These are phyloP conservation scores for Sitta europaea DNA, from an alignment of 2,113 vertebrate species.

Conservation along the genomic window DNA sequence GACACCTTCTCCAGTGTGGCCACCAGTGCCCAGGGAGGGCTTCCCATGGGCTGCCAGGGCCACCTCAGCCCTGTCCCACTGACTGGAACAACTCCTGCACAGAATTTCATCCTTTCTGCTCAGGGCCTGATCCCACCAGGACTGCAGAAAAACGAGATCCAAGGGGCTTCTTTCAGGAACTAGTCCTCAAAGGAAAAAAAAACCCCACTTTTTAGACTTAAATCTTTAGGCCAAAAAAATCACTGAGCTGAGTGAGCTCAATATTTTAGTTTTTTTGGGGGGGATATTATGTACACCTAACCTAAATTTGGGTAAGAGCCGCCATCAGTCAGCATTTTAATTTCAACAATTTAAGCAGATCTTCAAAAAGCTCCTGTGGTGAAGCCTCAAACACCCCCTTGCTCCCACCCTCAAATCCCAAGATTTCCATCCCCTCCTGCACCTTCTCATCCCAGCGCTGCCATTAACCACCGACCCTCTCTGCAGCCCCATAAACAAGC, in stretches of 20 bases:
- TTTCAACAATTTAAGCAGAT: background rate
- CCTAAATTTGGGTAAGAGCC: background rate
- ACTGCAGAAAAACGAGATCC: background rate
- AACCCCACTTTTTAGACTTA: background rate
- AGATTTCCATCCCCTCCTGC: background rate
- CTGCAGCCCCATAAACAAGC: constrained; percentile 67
- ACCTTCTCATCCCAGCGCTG: constrained; percentile 52
- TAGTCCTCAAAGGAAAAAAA: too few species aligned
- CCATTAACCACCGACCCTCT: constrained; percentile 70
- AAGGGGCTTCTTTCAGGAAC: background rate
- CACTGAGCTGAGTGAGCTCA: background rate
- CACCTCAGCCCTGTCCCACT: background rate
- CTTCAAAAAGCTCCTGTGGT: background rate
- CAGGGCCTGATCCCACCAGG: background rate
- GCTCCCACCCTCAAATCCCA: background rate
- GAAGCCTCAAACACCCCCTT: background rate
- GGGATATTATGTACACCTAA: fast-evolving
- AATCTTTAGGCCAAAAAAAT: background rate
- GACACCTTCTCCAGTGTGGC: too few species aligned
- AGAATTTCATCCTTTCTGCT: background rate
- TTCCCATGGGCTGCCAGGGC: background rate
- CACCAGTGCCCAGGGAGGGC: background rate
- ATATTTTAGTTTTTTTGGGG: background rate
- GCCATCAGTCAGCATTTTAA: background rate
- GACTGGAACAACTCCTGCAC: background rate